Conservation (phyloP, 2,113 vertebrate species). For the Bubalus kerabau region DNA sequence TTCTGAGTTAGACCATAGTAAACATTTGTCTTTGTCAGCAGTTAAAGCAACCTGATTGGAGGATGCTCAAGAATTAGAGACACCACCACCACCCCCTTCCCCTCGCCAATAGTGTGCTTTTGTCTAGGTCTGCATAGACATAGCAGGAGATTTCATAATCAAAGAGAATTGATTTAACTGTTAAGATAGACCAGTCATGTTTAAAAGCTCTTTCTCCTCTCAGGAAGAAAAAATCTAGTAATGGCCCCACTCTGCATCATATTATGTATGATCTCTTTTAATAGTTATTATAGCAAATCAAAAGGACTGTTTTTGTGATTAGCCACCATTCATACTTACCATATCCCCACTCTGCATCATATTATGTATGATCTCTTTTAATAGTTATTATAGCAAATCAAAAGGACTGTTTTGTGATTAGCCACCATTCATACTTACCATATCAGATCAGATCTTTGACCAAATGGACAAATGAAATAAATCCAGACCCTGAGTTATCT, state of each 20-base stretch:
- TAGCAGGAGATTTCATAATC: not conserved
- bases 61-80: not conserved
- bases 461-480: not conserved
- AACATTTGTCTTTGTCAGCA: conserved; percentile 51
- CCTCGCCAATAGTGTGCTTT: not conserved
- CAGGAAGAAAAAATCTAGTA: not conserved
- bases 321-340: not conserved
- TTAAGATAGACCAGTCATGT: not conserved
- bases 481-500: not conserved
- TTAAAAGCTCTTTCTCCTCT: not conserved
- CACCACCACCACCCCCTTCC: not conserved
- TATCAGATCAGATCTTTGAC: not conserved
- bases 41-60: not conserved
- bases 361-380: not conserved
- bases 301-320: not conserved
- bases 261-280: not conserved
- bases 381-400: not conserved
- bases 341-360: not conserved
- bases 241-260: not conserved
- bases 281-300: not conserved
- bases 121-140: not conserved
- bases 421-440: not conserved
- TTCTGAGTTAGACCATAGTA: conserved; percentile 34
- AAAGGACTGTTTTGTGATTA: not conserved
- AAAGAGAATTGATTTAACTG: not conserved